Conservation (phyloP, 2,888 invertebrate species). For the Sussaba pulchella region DNA sequence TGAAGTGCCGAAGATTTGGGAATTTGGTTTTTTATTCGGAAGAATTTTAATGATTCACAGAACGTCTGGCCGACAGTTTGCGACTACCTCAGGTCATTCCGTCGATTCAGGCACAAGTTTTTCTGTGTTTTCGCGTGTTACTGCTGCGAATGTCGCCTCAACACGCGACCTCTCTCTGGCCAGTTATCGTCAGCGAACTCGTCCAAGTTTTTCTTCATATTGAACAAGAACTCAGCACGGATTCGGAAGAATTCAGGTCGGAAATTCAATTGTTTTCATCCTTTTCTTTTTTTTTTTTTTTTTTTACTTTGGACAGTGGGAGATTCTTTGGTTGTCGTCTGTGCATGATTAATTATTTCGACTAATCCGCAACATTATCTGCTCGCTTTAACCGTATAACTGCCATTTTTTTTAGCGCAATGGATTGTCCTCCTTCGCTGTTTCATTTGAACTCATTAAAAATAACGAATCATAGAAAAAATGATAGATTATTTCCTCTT, state of each 20-base stretch:
- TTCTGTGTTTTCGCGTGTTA: conserved; percentile 94
- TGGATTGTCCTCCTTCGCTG: conserved; percentile 23
- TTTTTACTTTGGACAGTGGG: background rate
- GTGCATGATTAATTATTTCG: conserved; percentile 36
- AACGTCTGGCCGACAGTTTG: conserved; percentile 93
- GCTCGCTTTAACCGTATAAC: conserved; percentile 27
- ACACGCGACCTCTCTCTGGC: conserved; percentile 95
- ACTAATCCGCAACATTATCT: conserved; percentile 22
- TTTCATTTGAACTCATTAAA: conserved; percentile 3
- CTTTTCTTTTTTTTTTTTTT: background rate
- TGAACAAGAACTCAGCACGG: conserved; percentile 92
- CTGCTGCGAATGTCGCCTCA: conserved; percentile 93
- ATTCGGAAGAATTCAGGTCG: conserved; percentile 91
- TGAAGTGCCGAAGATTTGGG: too few species aligned
- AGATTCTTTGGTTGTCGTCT: conserved; percentile 28
- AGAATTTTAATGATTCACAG: conserved; percentile 85
- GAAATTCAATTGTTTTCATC: conserved; percentile 54
- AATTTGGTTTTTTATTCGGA: conserved; percentile 6
- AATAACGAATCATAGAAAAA: conserved; percentile 5
- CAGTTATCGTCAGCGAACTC: conserved; percentile 95
- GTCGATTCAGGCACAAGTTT: conserved; percentile 93
- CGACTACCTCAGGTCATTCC: conserved; percentile 90
- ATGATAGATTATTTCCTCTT: background rate
- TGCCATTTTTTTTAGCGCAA: background rate
- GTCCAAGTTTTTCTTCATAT: conserved; percentile 94